Conservation (phyloP, 2,113 vertebrate genomes). For the Oceanites oceanicus region DNA sequence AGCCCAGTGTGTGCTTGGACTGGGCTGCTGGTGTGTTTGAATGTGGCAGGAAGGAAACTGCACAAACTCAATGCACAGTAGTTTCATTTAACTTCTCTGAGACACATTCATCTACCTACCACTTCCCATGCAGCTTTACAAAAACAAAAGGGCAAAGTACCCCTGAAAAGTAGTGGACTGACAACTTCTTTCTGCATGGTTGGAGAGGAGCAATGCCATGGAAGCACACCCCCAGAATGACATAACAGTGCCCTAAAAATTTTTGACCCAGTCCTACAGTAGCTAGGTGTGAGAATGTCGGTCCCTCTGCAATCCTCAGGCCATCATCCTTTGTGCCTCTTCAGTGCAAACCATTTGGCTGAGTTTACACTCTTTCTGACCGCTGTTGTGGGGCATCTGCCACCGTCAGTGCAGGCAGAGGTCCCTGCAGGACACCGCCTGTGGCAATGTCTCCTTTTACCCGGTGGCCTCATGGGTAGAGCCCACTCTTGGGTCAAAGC, state of each 20-base stretch:
- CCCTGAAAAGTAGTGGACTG: background rate
- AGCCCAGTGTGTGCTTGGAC: conserved; percentile 48
- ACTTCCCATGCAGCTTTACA: conserved; percentile 31
- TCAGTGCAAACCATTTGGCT: background rate
- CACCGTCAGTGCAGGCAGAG: background rate
- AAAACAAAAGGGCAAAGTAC: conserved; percentile 8
- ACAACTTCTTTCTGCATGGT: background rate
- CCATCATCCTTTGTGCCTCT: background rate
- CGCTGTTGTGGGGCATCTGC: background rate
- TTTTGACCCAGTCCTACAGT: background rate
- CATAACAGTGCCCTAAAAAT: background rate
- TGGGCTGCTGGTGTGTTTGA: conserved; percentile 28
- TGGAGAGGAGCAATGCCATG: background rate
- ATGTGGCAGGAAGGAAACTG: conserved; percentile 68
- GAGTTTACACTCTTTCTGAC: background rate
- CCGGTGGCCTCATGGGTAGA: fast-evolving
- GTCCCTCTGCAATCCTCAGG: background rate
- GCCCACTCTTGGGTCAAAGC: background rate
- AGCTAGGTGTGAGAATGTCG: background rate
- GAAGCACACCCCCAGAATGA: background rate
- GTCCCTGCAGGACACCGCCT: background rate
- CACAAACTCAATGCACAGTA: conserved; percentile 26
- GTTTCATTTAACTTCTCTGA: conserved; percentile 53
- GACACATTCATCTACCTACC: conserved; percentile 49
- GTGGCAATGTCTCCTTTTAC: background rate